Evolutionary conservation across 2,888 invertebrate genomes (phyloP).

Genomic region (Cacoxenus indagator): DNA sequence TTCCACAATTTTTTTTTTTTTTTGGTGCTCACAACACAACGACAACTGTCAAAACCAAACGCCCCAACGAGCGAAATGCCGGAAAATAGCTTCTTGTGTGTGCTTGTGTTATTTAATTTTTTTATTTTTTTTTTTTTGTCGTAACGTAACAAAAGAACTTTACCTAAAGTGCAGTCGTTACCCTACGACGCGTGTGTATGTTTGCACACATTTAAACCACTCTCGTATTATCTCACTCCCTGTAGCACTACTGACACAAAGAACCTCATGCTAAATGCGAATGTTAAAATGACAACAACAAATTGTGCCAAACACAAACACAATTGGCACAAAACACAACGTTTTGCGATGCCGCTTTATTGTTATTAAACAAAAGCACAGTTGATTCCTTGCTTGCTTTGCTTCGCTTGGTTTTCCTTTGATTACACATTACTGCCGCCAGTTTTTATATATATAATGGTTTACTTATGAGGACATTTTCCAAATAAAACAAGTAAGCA

Average conservation of each 20-base stretch:
- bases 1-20: too few species aligned
- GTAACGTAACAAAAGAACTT: too few species aligned
- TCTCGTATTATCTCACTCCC: too few species aligned
- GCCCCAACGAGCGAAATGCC: neutral
- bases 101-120: neutral
- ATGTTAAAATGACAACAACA: slow-evolving; percentile 15
- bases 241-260: neutral
- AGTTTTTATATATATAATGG: neutral
- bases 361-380: slow-evolving; percentile 7
- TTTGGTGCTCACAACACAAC: neutral
- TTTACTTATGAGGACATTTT: neutral
- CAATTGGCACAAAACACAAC: neutral
- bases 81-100: neutral
- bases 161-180: too few species aligned
- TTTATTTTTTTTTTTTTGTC: neutral
- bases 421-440: neutral
- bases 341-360: neutral
- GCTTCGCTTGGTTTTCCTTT: neutral
- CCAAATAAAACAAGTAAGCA: slow-evolving; percentile 25
- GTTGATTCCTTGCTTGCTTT: neutral
- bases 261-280: neutral
- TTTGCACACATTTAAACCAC: too few species aligned
- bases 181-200: too few species aligned
- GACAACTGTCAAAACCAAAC: slow-evolving; percentile 5
- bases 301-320: slow-evolving; percentile 12